phyloP scores from a whole-genome alignment of 2,797 vertebrate species.

The Semaprochilodus insignis region DNA sequence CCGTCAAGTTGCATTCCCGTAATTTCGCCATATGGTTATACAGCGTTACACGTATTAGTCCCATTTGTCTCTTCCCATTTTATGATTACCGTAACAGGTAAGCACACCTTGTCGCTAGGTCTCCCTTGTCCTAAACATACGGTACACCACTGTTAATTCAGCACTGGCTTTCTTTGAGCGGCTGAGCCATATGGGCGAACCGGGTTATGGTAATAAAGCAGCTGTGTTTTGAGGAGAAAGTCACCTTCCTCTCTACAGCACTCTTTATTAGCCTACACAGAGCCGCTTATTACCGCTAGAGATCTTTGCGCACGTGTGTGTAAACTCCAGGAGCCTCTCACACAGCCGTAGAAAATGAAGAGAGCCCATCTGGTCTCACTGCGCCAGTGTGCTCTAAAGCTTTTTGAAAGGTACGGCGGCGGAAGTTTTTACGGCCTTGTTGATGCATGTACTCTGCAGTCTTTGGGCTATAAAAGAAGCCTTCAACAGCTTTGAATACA shows the following conservation, averaged over 20 bases:
- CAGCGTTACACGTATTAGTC: constrained; percentile 36
- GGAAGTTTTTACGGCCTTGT: constrained; percentile 37
- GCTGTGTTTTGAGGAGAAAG: constrained; percentile 61
- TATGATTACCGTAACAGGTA: constrained; percentile 39
- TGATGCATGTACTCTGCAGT: constrained; percentile 41
- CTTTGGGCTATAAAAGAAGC: constrained; percentile 38
- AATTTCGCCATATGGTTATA: constrained; percentile 49
- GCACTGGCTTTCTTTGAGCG: constrained; percentile 15
- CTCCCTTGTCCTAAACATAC: constrained; percentile 30
- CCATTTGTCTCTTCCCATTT: constrained; percentile 6
- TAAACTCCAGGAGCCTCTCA: constrained; percentile 39
- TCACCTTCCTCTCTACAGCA: constrained; percentile 56
- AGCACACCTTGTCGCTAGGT: constrained; percentile 22
- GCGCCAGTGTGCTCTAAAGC: constrained; percentile 37
- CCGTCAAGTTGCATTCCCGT: not conserved
- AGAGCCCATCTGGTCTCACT: constrained; percentile 50
- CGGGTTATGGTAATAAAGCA: constrained; percentile 60
- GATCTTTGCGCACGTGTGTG: constrained; percentile 20
- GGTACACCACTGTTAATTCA: constrained; percentile 30
- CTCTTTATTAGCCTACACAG: constrained; percentile 56
- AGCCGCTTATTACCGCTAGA: constrained; percentile 52
- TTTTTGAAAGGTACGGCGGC: constrained; percentile 38
- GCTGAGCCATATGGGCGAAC: constrained; percentile 41
- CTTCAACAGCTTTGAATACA: constrained; percentile 37
- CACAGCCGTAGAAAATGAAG: constrained; percentile 30